These are phyloP conservation scores for Gymnoscopelus braueri DNA, from an alignment of 2,797 vertebrate species.

Conservation along the genomic window DNA sequence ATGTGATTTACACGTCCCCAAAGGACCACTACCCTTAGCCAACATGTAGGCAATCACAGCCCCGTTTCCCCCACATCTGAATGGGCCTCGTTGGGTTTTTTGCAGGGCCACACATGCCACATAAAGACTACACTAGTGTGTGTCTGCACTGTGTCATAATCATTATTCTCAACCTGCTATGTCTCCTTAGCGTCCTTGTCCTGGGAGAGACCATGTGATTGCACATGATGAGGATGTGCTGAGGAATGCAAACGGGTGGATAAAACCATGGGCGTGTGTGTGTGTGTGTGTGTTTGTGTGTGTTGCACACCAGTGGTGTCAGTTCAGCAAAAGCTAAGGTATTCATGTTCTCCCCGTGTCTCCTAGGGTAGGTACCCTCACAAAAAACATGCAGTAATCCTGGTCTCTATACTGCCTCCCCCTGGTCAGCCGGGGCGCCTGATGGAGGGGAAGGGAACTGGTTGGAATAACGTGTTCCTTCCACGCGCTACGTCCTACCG, in stretches of 20 bases:
- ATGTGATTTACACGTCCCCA: constrained; percentile 57
- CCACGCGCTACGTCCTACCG: no score
- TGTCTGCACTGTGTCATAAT: constrained; percentile 28
- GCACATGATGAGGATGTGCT: not conserved
- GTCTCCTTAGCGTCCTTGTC: not conserved
- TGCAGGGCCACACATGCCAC: constrained; percentile 11
- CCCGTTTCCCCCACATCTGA: constrained; percentile 40
- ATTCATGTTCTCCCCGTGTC: no score
- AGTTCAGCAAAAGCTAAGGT: no score
- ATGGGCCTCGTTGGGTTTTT: constrained; percentile 26
- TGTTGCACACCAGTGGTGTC: no score
- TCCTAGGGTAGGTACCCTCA: no score
- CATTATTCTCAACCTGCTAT: constrained; percentile 21
- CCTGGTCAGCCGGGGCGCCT: no score
- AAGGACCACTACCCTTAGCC: constrained; percentile 47
- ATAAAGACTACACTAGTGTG: constrained; percentile 28
- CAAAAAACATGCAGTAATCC: no score
- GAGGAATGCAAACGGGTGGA: constrained; percentile 12
- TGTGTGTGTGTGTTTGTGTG: not conserved
- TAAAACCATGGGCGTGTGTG: constrained; percentile 10
- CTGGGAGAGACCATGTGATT: not conserved
- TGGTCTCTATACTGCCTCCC: no score
- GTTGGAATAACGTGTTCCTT: no score
- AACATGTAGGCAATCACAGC: constrained; percentile 36
- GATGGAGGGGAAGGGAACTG: no score